A percentile compares a stretch with the other conserved stretches of the same genome.
Conservation (phyloP, 2,888 invertebrate genomes). For the Ochropleura leucogaster region DNA sequence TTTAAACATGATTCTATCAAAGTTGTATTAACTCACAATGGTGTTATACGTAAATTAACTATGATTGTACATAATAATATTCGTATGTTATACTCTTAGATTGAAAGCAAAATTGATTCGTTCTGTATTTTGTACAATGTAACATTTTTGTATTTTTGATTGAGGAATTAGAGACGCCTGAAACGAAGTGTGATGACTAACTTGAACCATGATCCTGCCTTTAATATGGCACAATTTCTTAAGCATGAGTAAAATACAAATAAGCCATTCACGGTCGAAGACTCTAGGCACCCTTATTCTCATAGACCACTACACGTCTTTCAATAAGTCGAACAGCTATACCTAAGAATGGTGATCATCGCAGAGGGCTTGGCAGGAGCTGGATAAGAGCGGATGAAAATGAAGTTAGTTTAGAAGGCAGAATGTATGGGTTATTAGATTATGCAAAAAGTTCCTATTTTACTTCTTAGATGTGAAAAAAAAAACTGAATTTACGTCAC, state of each 20-base stretch:
- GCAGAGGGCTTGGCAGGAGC: neutral
- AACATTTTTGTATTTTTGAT: slow-evolving; percentile 6
- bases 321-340: neutral
- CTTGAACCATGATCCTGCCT: neutral
- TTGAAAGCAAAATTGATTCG: slow-evolving; percentile 45
- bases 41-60: slow-evolving; percentile 20
- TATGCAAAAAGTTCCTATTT: neutral
- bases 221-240: neutral
- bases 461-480: neutral
- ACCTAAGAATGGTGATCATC: neutral
- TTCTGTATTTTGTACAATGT: slow-evolving; percentile 9
- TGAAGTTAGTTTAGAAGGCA: neutral
- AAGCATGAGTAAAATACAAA: neutral
- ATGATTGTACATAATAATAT: slow-evolving; percentile 13
- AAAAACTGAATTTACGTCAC: neutral
- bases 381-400: neutral
- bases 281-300: neutral
- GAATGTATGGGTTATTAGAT: neutral
- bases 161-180: slow-evolving; percentile 9
- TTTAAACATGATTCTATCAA: slow-evolving; percentile 10
- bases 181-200: neutral
- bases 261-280: neutral
- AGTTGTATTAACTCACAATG: neutral
- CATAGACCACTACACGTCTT: neutral
- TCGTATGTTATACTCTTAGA: neutral